Evolutionary conservation across 2,113 vertebrate genomes (phyloP).

Genomic region (Morone chrysops): DNA sequence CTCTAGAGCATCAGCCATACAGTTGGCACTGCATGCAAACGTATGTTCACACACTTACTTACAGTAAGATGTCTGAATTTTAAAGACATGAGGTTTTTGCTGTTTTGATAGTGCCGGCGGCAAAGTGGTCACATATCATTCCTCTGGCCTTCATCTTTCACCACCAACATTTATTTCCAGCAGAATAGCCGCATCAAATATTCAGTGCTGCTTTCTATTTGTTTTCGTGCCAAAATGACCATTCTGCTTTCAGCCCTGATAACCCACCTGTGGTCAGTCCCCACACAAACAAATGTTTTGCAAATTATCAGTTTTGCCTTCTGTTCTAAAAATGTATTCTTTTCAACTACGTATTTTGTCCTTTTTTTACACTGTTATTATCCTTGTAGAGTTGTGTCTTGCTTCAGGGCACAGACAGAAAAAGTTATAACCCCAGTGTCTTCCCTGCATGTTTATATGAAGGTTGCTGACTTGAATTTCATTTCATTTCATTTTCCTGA

Average conservation of each 20-base stretch:
- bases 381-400: constrained; percentile 33
- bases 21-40: constrained; percentile 12
- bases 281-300: constrained; percentile 52
- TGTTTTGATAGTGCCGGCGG: not conserved
- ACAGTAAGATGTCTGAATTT: constrained; percentile 18
- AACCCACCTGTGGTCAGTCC: constrained; percentile 50
- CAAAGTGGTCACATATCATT: constrained; percentile 22
- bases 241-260: constrained; percentile 33
- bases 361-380: constrained; percentile 37
- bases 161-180: constrained; percentile 25
- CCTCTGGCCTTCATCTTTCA: constrained; percentile 29
- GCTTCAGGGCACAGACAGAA: constrained; percentile 45
- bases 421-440: constrained; percentile 38
- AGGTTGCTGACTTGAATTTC: constrained; percentile 38
- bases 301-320: constrained; percentile 29
- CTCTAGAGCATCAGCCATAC: constrained; percentile 2
- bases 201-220: constrained; percentile 37
- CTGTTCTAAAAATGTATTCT: constrained; percentile 28
- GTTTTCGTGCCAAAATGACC: constrained; percentile 41
- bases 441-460: constrained; percentile 46
- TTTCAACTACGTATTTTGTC: constrained; percentile 23
- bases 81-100: not conserved
- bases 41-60: not conserved
- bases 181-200: constrained; percentile 44
- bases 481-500: constrained; percentile 23